A percentile compares a stretch with the other conserved stretches of the same genome.
Evolutionary conservation across 1,140 invertebrate genomes (phyloP).

Genomic region (Penaeus japonicus): DNA sequence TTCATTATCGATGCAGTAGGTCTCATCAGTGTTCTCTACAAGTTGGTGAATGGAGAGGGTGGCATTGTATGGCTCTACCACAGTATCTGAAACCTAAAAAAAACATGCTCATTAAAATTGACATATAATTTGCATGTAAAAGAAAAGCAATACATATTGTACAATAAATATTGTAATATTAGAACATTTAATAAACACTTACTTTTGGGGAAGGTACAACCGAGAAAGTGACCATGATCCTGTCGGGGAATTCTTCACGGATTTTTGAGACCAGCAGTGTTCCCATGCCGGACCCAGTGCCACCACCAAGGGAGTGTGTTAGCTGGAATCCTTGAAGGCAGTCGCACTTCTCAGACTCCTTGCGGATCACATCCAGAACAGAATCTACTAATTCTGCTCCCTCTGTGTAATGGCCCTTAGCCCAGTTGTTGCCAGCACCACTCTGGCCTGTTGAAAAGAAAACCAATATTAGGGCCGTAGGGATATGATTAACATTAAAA

Average conservation of each 20-base stretch:
- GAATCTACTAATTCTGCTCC: conserved; percentile 47
- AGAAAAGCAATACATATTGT: too few species aligned
- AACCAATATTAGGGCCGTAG: background rate
- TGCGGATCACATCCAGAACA: conserved; percentile 39
- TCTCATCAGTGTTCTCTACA: conserved; percentile 48
- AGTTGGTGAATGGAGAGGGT: conserved; percentile 47
- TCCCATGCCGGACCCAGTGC: conserved; percentile 48
- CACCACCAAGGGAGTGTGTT: conserved; percentile 46
- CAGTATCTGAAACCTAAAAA: conserved; percentile 45
- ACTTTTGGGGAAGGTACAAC: conserved; percentile 48
- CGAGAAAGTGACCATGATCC: conserved; percentile 50
- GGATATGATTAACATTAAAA: too few species aligned
- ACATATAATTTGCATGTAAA: too few species aligned
- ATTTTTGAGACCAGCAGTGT: conserved; percentile 48
- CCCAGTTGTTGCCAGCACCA: conserved; percentile 53
- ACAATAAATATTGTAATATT: too few species aligned
- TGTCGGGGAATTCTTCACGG: conserved; percentile 43
- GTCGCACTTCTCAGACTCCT: conserved; percentile 49
- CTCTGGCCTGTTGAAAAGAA: conserved; percentile 30
- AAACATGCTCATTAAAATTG: too few species aligned
- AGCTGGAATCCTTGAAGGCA: conserved; percentile 46
- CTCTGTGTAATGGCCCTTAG: conserved; percentile 50
- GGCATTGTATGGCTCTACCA: conserved; percentile 49
- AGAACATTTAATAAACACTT: background rate
- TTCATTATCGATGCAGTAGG: conserved; percentile 49